A percentile compares a stretch with the other conserved stretches of the same genome.
These are phyloP conservation scores for Smithornis capensis DNA, from an alignment of 2,113 vertebrate species.

Conservation along the genomic window DNA sequence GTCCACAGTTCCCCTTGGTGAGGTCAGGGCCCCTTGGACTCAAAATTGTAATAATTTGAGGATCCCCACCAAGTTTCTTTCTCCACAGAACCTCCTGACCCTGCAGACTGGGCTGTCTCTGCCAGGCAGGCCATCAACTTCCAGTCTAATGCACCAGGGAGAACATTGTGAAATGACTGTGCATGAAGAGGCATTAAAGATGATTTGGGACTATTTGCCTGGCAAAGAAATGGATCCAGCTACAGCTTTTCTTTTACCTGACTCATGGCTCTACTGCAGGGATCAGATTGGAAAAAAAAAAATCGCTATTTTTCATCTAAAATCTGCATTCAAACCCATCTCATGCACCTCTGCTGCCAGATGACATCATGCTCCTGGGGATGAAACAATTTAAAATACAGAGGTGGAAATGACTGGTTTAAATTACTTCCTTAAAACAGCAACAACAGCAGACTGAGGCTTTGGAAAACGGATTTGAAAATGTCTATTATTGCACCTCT, in stretches of 20 bases:
- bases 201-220: background rate
- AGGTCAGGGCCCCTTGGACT: background rate
- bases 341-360: background rate
- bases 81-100: background rate
- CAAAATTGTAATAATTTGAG: background rate
- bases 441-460: background rate
- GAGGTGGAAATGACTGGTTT: background rate
- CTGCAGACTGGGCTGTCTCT: background rate
- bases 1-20: background rate
- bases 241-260: background rate
- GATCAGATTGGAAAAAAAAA: background rate
- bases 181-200: background rate
- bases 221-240: background rate
- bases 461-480: background rate
- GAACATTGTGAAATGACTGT: constrained; percentile 27
- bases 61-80: background rate
- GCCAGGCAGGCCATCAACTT: background rate
- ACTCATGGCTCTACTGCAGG: background rate
- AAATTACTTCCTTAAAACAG: background rate
- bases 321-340: background rate
- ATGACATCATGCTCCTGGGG: background rate
- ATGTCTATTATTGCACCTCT: background rate
- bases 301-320: background rate
- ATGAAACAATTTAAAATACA: background rate
- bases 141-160: constrained; percentile 1